Evolutionary conservation across 2,888 invertebrate species (phyloP).

Genomic region (Branchellion lobata): DNA sequence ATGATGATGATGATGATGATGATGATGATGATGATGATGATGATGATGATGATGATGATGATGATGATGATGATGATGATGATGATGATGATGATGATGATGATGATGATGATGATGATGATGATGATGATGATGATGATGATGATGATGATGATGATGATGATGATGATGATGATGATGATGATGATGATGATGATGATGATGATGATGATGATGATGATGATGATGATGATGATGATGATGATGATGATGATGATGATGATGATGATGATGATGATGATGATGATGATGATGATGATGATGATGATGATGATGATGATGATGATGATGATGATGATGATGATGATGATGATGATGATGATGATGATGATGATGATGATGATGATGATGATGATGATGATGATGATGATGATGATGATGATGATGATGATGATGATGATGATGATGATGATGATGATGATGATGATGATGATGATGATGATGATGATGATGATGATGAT

Average conservation of each 20-base stretch:
- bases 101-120: slow-evolving; percentile 40
- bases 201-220: slow-evolving; percentile 24
- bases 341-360: slow-evolving; percentile 25
- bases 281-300: slow-evolving; percentile 17
- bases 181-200: slow-evolving; percentile 40
- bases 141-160: slow-evolving; percentile 13
- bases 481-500: slow-evolving; percentile 30
- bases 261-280: slow-evolving; percentile 26
- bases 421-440: slow-evolving; percentile 31
- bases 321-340: not conserved
- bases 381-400: slow-evolving; percentile 20
- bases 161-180: slow-evolving; percentile 28
- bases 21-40: not conserved
- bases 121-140: slow-evolving; percentile 31
- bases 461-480: slow-evolving; percentile 32
- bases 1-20: slow-evolving; percentile 5
- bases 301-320: not conserved
- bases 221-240: slow-evolving; percentile 27
- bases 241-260: slow-evolving; percentile 33
- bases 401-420: slow-evolving; percentile 6
- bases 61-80: too few relatives aligned
- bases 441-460: slow-evolving; percentile 18
- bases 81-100: not conserved
- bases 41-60: not conserved
- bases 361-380: slow-evolving; percentile 10